Conservation (phyloP, 1,140 invertebrate genomes). For the Elymnias hypermnestra region DNA sequence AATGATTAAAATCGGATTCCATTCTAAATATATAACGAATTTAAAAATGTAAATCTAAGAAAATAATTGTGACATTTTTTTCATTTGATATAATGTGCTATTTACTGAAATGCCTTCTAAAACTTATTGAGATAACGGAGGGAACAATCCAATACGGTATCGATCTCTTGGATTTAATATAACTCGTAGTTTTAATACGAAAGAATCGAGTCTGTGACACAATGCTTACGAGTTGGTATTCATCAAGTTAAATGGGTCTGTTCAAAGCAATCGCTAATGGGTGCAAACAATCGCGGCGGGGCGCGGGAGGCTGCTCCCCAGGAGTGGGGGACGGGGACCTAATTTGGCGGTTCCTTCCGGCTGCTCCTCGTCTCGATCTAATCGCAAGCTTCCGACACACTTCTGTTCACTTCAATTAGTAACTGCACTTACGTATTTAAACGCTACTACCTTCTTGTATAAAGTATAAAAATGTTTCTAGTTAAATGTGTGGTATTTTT, state of each 20-base stretch:
- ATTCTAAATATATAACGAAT: no score
- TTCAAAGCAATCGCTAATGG: constrained; percentile 26
- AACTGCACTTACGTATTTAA: constrained; percentile 17
- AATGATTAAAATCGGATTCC: no score
- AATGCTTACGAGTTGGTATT: background rate
- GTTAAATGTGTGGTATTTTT: no score
- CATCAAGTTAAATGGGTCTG: constrained; percentile 1
- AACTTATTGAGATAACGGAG: background rate
- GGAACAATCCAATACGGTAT: no score
- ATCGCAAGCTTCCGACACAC: constrained; percentile 24
- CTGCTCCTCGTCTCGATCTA: constrained; percentile 19
- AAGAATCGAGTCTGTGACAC: no score
- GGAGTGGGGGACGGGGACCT: constrained; percentile 2
- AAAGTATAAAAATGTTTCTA: no score
- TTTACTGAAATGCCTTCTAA: background rate
- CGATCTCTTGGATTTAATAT: no score
- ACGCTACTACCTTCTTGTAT: no score
- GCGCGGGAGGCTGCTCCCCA: background rate
- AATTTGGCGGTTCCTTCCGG: constrained; percentile 32
- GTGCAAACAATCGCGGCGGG: constrained; percentile 26
- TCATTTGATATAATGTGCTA: no score
- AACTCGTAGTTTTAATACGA: no score
- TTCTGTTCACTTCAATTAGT: constrained; percentile 19
- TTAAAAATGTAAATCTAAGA: no score
- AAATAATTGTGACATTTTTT: no score